Evolutionary conservation across 2,113 vertebrate species (phyloP).

Genomic region (Coracopsis vasa): DNA sequence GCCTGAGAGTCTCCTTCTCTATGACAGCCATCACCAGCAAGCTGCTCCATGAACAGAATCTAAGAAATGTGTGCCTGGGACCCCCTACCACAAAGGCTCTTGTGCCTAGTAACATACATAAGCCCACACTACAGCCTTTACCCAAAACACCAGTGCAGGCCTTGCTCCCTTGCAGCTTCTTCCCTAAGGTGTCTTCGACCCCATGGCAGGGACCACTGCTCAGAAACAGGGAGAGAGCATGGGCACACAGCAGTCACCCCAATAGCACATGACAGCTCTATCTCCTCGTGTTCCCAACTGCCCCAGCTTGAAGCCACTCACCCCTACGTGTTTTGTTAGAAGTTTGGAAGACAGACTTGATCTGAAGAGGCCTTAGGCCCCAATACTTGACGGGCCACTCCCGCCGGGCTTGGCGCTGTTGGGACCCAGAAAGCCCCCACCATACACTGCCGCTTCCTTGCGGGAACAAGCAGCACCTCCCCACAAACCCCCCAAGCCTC

Average conservation of each 20-base stretch:
- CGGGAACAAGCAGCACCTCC: background rate
- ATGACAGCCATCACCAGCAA: background rate
- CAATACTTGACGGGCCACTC: background rate
- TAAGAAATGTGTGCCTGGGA: rapidly evolving
- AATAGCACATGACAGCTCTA: rapidly evolving
- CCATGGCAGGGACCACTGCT: background rate
- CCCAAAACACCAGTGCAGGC: background rate
- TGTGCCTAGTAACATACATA: rapidly evolving
- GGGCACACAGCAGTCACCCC: background rate
- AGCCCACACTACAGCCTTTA: background rate
- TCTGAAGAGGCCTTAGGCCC: background rate
- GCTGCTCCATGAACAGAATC: background rate
- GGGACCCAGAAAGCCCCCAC: rapidly evolving
- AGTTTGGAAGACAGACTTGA: background rate
- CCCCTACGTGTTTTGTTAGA: background rate
- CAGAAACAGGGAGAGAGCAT: rapidly evolving
- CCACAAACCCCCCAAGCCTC: rapidly evolving
- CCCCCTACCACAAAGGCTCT: rapidly evolving
- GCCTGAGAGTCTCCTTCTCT: background rate
- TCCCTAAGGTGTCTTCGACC: background rate
- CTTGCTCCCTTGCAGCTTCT: background rate
- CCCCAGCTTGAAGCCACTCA: background rate
- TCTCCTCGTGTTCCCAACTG: background rate
- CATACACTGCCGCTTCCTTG: background rate
- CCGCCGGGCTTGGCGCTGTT: background rate